These are phyloP conservation scores for Salpingus planirostris DNA, from an alignment of 2,888 invertebrate species.

Conservation along the genomic window DNA sequence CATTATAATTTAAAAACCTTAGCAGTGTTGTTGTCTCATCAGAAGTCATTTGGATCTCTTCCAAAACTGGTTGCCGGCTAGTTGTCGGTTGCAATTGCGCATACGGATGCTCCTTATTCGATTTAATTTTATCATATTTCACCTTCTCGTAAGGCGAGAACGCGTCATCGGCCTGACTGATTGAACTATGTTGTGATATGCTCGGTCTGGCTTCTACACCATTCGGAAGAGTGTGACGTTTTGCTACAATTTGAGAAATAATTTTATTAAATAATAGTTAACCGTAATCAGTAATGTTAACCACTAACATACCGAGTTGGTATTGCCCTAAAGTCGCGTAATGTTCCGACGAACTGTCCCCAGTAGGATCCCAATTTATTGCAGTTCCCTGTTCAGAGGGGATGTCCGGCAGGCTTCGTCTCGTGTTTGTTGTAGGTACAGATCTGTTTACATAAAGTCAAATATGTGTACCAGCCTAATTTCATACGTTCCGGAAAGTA, in stretches of 20 bases:
- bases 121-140: constrained; percentile 51
- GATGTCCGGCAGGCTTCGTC: constrained; percentile 78
- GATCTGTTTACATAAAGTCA: constrained; percentile 5
- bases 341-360: constrained; percentile 74
- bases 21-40: constrained; percentile 27
- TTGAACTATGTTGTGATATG: constrained; percentile 52
- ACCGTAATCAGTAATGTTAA: not conserved
- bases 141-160: constrained; percentile 56
- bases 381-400: constrained; percentile 49
- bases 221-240: constrained; percentile 32
- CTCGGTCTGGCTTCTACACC: constrained; percentile 43
- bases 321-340: constrained; percentile 66
- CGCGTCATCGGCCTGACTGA: constrained; percentile 44
- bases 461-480: no score
- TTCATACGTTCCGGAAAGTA: no score
- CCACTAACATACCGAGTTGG: constrained; percentile 25
- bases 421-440: constrained; percentile 44
- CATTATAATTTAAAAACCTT: constrained; percentile 18
- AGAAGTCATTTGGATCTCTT: constrained; percentile 16
- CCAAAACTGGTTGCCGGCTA: constrained; percentile 18
- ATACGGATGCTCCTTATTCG: constrained; percentile 59
- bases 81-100: constrained; percentile 57
- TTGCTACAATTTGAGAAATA: constrained; percentile 19
- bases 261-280: constrained; percentile 1
- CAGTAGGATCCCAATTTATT: constrained; percentile 38